Percentiles rank a stretch among this genome's conserved stretches.
Evolutionary conservation across 2,888 invertebrate genomes (phyloP).

Genomic region (Rhingia rostrata): DNA sequence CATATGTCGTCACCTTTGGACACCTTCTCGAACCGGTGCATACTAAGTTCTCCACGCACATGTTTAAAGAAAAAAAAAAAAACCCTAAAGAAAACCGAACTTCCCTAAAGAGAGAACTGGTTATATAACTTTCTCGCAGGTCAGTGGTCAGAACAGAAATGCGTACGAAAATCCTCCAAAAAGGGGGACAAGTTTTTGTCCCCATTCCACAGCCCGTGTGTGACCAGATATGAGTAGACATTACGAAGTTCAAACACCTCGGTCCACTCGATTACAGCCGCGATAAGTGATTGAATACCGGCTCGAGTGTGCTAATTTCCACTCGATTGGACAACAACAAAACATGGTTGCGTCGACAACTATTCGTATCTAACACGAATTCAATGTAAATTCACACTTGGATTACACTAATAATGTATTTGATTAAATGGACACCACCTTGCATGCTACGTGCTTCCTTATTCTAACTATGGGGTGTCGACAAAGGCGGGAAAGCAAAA

Average conservation of each 20-base stretch:
- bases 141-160: not conserved
- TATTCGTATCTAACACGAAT: not conserved
- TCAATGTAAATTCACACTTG: not conserved
- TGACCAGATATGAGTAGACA: not conserved
- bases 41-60: slow-evolving; percentile 16
- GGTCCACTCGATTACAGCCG: slow-evolving; percentile 24
- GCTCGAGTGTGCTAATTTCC: slow-evolving; percentile 10
- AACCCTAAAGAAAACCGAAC: slow-evolving; percentile 6
- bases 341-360: not conserved
- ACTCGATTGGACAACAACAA: not conserved
- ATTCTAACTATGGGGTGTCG: slow-evolving; percentile 8
- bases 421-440: slow-evolving; percentile 4
- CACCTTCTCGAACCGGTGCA: slow-evolving; percentile 10
- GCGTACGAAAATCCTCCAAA: too few relatives aligned
- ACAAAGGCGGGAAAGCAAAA: not conserved
- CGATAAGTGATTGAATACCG: slow-evolving; percentile 5
- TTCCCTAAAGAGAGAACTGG: slow-evolving; percentile 6
- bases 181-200: too few relatives aligned
- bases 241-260: slow-evolving; percentile 56
- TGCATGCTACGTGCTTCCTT: slow-evolving; percentile 15
- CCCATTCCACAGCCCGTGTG: too few relatives aligned
- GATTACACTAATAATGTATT: slow-evolving; percentile 7
- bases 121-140: slow-evolving; percentile 27
- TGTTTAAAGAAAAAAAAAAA: not conserved
- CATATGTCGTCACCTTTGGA: not conserved